These are phyloP conservation scores for Nemotelus pantherinus DNA, from an alignment of 2,888 invertebrate species.

Conservation along the genomic window DNA sequence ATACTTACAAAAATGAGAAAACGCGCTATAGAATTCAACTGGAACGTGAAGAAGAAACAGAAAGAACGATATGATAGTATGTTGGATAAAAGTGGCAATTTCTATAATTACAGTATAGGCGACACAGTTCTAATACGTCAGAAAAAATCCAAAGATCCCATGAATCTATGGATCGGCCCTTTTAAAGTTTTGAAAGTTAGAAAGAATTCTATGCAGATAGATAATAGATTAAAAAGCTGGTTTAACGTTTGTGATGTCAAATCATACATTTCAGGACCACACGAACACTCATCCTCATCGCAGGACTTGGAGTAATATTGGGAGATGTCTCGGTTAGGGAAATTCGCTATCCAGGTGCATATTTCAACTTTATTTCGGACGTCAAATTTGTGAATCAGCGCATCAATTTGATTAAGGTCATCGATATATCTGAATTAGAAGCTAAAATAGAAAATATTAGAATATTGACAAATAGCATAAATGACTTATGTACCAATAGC, in stretches of 20 bases:
- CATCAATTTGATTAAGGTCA: too few species aligned
- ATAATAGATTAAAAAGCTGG: conserved; percentile 1
- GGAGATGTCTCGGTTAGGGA: not conserved
- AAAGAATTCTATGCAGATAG: not conserved
- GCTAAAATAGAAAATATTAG: too few species aligned
- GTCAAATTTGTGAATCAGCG: too few species aligned
- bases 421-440: too few species aligned
- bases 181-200: not conserved
- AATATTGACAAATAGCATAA: too few species aligned
- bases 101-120: not conserved
- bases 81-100: not conserved
- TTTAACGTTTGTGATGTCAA: conserved; percentile 4
- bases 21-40: not conserved
- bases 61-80: not conserved
- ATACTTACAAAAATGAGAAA: not conserved
- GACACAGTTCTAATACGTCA: not conserved
- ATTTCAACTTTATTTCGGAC: too few species aligned
- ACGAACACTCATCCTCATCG: not conserved
- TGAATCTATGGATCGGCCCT: too few species aligned
- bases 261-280: not conserved
- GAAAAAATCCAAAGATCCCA: too few species aligned
- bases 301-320: not conserved
- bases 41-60: not conserved
- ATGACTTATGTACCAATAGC: too few species aligned
- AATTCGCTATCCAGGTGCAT: not conserved